Base-by-base conservation (phyloP, 2,888 invertebrate genomes). In the Mimachlamys varia region DNA sequence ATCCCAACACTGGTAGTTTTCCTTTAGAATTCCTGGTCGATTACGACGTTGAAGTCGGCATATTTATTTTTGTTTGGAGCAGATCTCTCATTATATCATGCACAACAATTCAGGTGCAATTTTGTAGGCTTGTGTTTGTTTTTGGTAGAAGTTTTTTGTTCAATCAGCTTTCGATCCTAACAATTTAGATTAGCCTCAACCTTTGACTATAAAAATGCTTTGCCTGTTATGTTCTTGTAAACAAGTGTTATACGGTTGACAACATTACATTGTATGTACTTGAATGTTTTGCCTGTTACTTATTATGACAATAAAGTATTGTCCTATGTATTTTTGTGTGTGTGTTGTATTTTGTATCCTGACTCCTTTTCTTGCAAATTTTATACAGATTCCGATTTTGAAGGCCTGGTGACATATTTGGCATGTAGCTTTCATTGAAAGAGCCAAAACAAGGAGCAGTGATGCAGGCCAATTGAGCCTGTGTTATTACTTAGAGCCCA, bases 231-330 rank as follows among this genome's bases (percentile, higher is more conserved):
- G 76, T 76, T 76, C 33, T 33, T 27, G 76, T 76, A 33, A 76
- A 76, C 22, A 58, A 58, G 58, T 76, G 27, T 33, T 76, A 33
- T 27, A 76, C 33, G n/a, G 76, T 76, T 33, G 27, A 27, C 76
- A 76, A 33, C 76, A 76, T 76, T 76, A 76, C 76, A 76, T 76
- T 76, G 76, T 76, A 76, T 76, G 76, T 76, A 33, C 27, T 27
- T 76, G 22, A n/a, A 33, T 76, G 76, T 76, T 27, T 76, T 76
- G 76, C 76, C 76, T 27, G 76, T 76, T 76, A 33, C 27, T 22
- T 10, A 76, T 33, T 5, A 33, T 76, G 76, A 76, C 76, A 76
- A 76, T 76, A 76, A 76, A 76, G 33, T 76, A 76, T 76, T 76
- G 76, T 76, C 76, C 27, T 76, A 76, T 33, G 27, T 33, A 15